A percentile compares a stretch with the other conserved stretches of the same genome.
Evolutionary conservation across 2,113 vertebrate genomes (phyloP).

Genomic region (Synodontis membranacea): DNA sequence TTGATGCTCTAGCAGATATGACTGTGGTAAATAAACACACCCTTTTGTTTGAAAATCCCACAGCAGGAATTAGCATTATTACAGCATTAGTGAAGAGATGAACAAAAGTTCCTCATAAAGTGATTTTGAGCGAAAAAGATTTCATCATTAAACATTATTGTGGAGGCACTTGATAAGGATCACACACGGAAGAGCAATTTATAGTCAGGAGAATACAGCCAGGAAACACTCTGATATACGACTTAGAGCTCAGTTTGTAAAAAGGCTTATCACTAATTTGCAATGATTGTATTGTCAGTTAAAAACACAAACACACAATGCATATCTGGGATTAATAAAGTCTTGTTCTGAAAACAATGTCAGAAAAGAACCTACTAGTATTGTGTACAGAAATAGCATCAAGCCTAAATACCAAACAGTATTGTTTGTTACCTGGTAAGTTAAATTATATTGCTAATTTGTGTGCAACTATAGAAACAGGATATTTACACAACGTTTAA

Average conservation of each 20-base stretch:
- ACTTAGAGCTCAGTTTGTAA: neutral
- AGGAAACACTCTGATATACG: neutral
- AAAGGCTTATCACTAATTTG: neutral
- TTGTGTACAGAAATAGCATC: neutral
- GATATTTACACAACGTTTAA: neutral
- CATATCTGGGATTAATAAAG: neutral
- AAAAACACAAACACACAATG: neutral
- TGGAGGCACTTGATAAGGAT: neutral
- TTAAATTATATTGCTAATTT: neutral
- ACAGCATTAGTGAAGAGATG: neutral
- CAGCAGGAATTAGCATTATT: neutral
- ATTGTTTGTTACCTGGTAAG: neutral
- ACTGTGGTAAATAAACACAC: neutral
- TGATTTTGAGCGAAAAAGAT: too few relatives aligned
- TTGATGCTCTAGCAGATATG: neutral
- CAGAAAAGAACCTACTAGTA: neutral
- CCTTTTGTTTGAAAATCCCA: neutral
- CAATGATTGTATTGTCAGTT: neutral
- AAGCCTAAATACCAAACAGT: slow-evolving; percentile 6
- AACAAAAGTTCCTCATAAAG: neutral
- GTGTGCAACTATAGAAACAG: neutral
- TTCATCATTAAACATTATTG: neutral
- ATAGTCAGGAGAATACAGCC: neutral
- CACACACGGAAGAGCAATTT: neutral
- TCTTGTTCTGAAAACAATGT: neutral